Evolutionary conservation across 1,140 invertebrate species (phyloP).

Genomic region (Drosophila littoralis): DNA sequence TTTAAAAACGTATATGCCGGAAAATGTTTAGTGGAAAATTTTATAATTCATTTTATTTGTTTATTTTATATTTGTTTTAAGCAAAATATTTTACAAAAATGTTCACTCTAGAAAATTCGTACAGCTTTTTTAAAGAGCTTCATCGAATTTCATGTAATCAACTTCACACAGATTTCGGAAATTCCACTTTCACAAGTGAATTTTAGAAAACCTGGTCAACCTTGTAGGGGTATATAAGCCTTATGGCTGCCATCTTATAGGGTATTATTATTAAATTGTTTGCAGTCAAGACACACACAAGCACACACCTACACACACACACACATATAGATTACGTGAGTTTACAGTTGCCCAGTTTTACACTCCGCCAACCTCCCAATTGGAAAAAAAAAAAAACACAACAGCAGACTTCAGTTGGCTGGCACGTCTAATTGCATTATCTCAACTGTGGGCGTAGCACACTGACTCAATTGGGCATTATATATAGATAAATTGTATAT

Average conservation of each 20-base stretch:
- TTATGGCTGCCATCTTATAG: not conserved
- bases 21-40: no score
- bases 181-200: no score
- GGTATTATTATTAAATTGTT: constrained; percentile 41
- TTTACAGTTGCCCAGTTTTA: constrained; percentile 6
- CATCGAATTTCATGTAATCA: no score
- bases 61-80: no score
- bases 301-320: not conserved
- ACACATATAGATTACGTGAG: constrained; percentile 42
- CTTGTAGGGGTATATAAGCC: no score
- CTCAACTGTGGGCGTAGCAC: constrained; percentile 40
- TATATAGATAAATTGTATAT: constrained; percentile 26
- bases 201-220: no score
- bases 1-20: no score
- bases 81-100: no score
- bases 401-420: constrained; percentile 25
- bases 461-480: constrained; percentile 66
- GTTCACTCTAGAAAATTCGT: no score
- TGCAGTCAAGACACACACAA: constrained; percentile 2
- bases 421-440: constrained; percentile 73
- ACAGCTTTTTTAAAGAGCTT: no score
- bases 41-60: no score
- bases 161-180: no score
- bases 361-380: constrained; percentile 4
- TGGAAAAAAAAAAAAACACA: constrained; percentile 26